Evolutionary conservation across 1,140 invertebrate genomes (phyloP), one percentile per base, ranked within the genome.

Genomic region (Cydia strobilella): DNA sequence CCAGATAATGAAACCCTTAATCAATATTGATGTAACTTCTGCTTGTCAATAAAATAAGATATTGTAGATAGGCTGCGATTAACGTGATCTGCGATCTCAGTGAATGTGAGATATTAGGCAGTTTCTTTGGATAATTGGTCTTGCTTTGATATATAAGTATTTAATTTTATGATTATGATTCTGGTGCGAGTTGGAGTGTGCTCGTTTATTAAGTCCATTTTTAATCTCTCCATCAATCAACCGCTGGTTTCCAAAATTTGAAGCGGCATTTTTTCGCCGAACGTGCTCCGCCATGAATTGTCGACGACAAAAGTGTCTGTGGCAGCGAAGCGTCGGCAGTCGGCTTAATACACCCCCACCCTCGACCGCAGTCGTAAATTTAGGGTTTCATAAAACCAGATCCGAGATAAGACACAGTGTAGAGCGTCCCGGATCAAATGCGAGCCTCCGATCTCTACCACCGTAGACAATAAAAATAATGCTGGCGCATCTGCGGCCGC

Each of bases 331-430:
- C 82, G 86, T 83, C 83, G 84, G 86, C 86, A 86, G 85, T 83
- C 82, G 84, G 89, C 89, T 90, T 90, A 90, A 82, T 85, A 86
- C 81, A 79, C 87, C 84, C 84, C 86, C 87, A 85, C 87, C 89
- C 83, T 86, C 86, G 82, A 80, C 89, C 88, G 78, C 90, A 92
- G 85, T 92, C 90, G 90, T 92, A 92, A 92, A 92, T 92, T 92
- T 91, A 91, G 90, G 90, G 90, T 91, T 92, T 92, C 90, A 92
- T 92, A 92, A 92, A 92, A 92, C 90, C 90, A 90, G 90, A 92
- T 92, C 85, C 82, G 86, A 92, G 90, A 92, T 92, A 93, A 93
- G 88, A 92, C 90, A 91, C 89, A 92, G 90, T 88, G 91, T 84
- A 84, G 84, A 87, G 86, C 81, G 80, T 84, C 86, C 86, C 89